A percentile compares a stretch with the other conserved stretches of the same genome.
phyloP scores from a whole-genome alignment of 2,113 vertebrate species.

The Hylia prasina region DNA sequence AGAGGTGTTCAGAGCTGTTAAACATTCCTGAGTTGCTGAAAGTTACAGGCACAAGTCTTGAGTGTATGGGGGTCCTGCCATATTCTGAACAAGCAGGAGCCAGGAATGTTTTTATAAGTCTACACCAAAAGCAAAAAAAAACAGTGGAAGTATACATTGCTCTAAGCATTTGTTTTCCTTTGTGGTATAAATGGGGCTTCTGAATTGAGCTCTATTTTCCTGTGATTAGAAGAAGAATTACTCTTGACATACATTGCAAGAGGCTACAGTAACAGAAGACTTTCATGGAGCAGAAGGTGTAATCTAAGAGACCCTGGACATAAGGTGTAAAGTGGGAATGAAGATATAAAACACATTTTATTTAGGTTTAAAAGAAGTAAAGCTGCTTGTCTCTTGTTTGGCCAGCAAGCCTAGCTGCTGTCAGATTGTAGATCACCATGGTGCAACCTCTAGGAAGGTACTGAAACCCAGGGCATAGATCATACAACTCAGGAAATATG shows the following conservation, averaged over 20 bases:
- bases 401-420: not conserved
- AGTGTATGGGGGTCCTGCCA: not conserved
- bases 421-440: not conserved
- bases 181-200: not conserved
- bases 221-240: not conserved
- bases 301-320: not conserved
- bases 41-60: not conserved
- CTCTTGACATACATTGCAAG: not conserved
- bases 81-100: not conserved
- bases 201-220: not conserved
- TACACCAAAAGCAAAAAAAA: not conserved
- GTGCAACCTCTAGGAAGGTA: not conserved
- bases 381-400: not conserved
- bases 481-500: not conserved
- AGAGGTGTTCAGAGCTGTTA: not conserved
- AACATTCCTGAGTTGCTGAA: not conserved
- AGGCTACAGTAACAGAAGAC: not conserved
- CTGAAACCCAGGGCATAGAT: not conserved
- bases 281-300: not conserved
- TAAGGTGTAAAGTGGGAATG: not conserved
- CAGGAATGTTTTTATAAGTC: not conserved
- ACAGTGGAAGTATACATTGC: not conserved
- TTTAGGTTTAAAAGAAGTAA: not conserved
- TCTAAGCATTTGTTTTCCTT: not conserved
- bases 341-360: not conserved